Percentiles rank a stretch among this genome's conserved stretches.
phyloP scores from a whole-genome alignment of 2,113 vertebrate genomes.

The Rhinoptilus africanus region DNA sequence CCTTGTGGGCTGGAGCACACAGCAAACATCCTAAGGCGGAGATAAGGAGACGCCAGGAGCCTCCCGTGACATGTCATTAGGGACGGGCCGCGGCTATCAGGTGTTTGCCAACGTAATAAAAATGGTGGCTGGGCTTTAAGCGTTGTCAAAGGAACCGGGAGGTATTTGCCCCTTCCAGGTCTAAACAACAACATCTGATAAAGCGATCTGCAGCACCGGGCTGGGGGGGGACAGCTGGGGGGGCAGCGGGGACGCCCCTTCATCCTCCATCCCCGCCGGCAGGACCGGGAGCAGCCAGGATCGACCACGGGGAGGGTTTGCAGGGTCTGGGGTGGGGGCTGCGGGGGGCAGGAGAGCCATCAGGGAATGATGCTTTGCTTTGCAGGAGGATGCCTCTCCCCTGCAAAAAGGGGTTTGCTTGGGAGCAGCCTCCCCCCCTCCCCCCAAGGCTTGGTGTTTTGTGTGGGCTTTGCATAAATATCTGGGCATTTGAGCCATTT shows the following conservation, averaged over 20 bases:
- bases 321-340: background rate
- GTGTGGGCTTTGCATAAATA: background rate
- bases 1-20: conserved; percentile 76
- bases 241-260: background rate
- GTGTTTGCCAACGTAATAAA: conserved; percentile 79
- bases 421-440: background rate
- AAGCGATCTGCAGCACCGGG: background rate
- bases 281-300: accelerated
- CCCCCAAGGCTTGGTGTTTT: background rate
- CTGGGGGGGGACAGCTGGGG: background rate
- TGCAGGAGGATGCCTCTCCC: background rate
- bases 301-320: accelerated
- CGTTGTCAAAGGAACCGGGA: conserved; percentile 68
- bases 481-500: background rate
- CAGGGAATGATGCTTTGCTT: background rate
- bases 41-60: conserved; percentile 88
- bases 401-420: background rate
- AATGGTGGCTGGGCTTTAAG: conserved; percentile 71
- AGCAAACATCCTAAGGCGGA: conserved; percentile 76
- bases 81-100: conserved; percentile 70
- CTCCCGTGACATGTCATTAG: conserved; percentile 83
- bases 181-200: conserved; percentile 75
- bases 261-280: accelerated
- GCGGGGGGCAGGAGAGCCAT: background rate
- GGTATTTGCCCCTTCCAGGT: conserved; percentile 73